Conservation (phyloP, 1,140 invertebrate genomes). For the Drosophila mayri region DNA sequence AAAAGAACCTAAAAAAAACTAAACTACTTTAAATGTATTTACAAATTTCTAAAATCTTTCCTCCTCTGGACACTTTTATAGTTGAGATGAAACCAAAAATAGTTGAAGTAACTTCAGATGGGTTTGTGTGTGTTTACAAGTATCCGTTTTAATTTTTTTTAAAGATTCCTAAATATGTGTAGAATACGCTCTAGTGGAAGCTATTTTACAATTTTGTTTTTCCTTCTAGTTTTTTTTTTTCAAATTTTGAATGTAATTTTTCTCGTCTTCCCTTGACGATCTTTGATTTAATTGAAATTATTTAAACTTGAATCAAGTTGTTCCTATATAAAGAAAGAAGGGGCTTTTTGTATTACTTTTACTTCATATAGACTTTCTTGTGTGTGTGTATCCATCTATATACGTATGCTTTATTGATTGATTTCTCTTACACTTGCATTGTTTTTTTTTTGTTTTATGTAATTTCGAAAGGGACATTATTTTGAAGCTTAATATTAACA, state of each 20-base stretch:
- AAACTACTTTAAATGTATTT: conserved; percentile 51
- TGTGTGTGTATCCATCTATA: conserved; percentile 26
- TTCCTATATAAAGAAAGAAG: conserved; percentile 3
- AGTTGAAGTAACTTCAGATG: conserved; percentile 68
- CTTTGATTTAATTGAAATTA: conserved; percentile 11
- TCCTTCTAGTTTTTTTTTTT: conserved; percentile 26
- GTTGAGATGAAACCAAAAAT: conserved; percentile 66
- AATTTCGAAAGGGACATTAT: conserved; percentile 43
- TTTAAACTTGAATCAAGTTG: not conserved
- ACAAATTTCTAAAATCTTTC: conserved; percentile 39
- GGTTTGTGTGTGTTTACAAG: conserved; percentile 26
- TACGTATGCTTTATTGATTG: conserved; percentile 38
- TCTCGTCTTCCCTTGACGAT: not conserved
- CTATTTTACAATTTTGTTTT: conserved; percentile 49
- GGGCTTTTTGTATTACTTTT: conserved; percentile 13
- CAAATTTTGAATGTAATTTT: conserved; percentile 29
- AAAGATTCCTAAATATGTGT: conserved; percentile 31
- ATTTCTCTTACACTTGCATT: conserved; percentile 41
- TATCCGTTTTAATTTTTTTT: conserved; percentile 11
- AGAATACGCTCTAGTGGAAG: conserved; percentile 62
- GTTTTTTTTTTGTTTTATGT: conserved; percentile 30
- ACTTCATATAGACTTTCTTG: conserved; percentile 34
- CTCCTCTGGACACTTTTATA: conserved; percentile 7
- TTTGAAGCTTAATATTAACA: conserved; percentile 50
- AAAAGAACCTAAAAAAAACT: conserved; percentile 36